These are phyloP conservation scores for Vulpes ferrilata DNA, from an alignment of 2,113 vertebrate species.

Conservation along the genomic window DNA sequence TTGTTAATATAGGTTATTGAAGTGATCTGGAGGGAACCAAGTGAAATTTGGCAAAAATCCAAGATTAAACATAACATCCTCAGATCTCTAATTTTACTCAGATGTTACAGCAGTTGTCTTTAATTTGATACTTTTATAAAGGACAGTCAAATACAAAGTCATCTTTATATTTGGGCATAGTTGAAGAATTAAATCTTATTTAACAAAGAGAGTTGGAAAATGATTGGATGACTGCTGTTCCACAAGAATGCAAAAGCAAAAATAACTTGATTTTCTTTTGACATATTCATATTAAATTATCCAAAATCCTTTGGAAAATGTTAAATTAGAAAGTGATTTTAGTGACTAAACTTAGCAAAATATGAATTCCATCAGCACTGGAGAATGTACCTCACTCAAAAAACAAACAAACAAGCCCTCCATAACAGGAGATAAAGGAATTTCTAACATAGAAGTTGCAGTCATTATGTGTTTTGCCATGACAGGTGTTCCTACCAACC, in stretches of 20 bases:
- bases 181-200: neutral
- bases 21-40: neutral
- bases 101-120: neutral
- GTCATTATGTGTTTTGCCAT: neutral
- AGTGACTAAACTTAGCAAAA: neutral
- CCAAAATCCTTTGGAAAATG: neutral
- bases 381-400: neutral
- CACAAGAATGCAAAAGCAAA: neutral
- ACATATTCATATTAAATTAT: neutral
- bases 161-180: neutral
- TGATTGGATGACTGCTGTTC: neutral
- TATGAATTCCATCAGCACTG: neutral
- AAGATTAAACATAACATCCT: neutral
- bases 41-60: neutral
- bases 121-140: neutral
- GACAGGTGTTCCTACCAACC: neutral
- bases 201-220: neutral
- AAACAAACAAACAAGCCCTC: neutral
- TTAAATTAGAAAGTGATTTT: constrained; percentile 9
- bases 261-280: constrained; percentile 6
- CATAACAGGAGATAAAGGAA: neutral
- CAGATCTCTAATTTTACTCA: neutral
- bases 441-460: neutral
- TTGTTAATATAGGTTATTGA: neutral
- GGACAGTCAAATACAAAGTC: neutral